These are phyloP conservation scores for Myotis myotis DNA, from an alignment of 2,797 vertebrate genomes.

Conservation along the genomic window DNA sequence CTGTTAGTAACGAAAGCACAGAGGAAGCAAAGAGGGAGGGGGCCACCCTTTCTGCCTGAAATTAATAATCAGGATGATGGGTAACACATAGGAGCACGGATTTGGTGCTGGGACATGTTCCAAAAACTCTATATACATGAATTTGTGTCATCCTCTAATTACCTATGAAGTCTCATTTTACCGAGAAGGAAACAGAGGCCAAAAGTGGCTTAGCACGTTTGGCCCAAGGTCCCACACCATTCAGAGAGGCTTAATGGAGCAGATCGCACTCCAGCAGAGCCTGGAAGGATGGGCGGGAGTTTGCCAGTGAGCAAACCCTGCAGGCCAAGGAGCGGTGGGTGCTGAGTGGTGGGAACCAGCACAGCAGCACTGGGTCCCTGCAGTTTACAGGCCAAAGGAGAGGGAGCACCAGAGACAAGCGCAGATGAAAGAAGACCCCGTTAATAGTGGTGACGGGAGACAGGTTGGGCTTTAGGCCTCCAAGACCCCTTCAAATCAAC, in stretches of 20 bases:
- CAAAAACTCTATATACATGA: not conserved
- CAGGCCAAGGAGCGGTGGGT: not conserved
- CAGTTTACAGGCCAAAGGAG: not conserved
- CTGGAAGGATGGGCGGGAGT: not conserved
- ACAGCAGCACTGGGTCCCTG: fast-evolving
- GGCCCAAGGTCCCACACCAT: not conserved
- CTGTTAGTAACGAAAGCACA: not conserved
- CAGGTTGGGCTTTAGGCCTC: not conserved
- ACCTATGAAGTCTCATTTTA: not conserved
- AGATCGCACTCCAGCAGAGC: not conserved
- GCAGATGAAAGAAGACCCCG: not conserved
- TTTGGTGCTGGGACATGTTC: not conserved
- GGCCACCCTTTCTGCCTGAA: not conserved
- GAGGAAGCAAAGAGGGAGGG: not conserved
- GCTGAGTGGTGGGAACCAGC: not conserved
- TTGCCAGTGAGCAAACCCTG: not conserved
- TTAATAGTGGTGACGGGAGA: not conserved
- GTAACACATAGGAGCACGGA: not conserved
- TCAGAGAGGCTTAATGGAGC: not conserved
- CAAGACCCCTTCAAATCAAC: not conserved
- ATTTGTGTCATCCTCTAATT: not conserved
- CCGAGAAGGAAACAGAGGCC: not conserved
- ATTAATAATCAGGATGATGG: not conserved
- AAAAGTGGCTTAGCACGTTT: not conserved
- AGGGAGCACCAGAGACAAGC: not conserved